These are phyloP conservation scores for Gymnogyps californianus DNA, from an alignment of 2,113 vertebrate genomes.

Conservation along the genomic window DNA sequence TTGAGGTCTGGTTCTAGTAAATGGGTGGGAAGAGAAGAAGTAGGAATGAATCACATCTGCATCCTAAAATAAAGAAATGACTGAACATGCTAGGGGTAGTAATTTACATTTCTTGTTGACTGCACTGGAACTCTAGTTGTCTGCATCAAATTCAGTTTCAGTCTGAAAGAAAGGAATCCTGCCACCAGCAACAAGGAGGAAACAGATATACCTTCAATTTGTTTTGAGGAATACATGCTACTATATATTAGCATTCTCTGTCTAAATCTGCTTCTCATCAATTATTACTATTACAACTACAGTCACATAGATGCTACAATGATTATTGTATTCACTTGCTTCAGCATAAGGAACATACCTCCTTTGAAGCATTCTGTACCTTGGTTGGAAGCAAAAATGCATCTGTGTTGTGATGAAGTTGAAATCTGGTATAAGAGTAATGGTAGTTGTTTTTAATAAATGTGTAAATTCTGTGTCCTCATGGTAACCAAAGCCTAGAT, in stretches of 20 bases:
- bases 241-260: not conserved
- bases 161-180: not conserved
- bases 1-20: not conserved
- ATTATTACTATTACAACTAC: not conserved
- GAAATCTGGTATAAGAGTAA: not conserved
- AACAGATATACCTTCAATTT: not conserved
- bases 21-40: not conserved
- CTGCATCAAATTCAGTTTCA: not conserved
- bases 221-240: not conserved
- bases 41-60: not conserved
- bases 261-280: not conserved
- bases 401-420: not conserved
- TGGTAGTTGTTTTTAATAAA: not conserved
- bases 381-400: not conserved
- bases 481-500: not conserved
- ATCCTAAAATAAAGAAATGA: not conserved
- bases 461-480: not conserved
- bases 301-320: not conserved
- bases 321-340: not conserved
- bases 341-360: not conserved
- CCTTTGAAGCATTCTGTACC: not conserved
- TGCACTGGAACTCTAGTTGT: not conserved
- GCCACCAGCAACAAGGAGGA: not conserved
- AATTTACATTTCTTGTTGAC: not conserved
- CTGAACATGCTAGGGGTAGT: not conserved